Conservation (phyloP, 1,140 invertebrate species). For the Phenacoccus solenopsis region DNA sequence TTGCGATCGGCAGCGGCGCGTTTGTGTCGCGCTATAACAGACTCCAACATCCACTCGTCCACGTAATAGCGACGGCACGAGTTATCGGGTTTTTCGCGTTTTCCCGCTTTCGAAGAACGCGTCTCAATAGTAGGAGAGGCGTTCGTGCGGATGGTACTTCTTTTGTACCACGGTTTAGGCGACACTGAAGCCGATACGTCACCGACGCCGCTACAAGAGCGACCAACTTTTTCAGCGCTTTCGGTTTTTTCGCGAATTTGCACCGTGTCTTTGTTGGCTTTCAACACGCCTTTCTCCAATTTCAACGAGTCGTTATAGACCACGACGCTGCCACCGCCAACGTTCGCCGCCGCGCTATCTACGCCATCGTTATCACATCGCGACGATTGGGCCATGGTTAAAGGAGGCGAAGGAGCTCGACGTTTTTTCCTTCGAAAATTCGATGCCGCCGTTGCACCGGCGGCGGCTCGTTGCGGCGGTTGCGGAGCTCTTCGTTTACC, state of each 20-base stretch:
- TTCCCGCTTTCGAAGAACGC: background rate
- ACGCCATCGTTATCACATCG: background rate
- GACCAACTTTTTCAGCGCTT: slow-evolving; percentile 6
- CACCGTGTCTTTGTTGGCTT: slow-evolving; percentile 28
- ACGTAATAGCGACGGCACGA: background rate
- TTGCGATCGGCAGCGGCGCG: background rate
- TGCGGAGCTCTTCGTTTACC: slow-evolving; percentile 57
- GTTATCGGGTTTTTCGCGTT: background rate
- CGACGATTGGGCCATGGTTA: background rate
- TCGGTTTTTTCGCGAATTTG: slow-evolving; percentile 4
- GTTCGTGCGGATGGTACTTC: slow-evolving; percentile 27
- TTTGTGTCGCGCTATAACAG: background rate
- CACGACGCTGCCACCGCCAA: slow-evolving; percentile 21
- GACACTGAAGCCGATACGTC: slow-evolving; percentile 33
- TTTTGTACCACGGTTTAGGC: slow-evolving; percentile 52
- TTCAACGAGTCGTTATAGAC: slow-evolving; percentile 37
- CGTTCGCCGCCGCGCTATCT: slow-evolving; percentile 18
- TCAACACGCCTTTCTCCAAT: slow-evolving; percentile 36
- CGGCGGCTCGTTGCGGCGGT: slow-evolving; percentile 38
- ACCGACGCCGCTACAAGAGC: slow-evolving; percentile 21
- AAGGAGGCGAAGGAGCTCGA: slow-evolving; percentile 45
- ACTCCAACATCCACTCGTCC: background rate
- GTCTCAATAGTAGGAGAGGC: too few species aligned
- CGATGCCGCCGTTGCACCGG: slow-evolving; percentile 4
- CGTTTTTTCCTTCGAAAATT: slow-evolving; percentile 42